Conservation (phyloP, 92 coral and sea anemone species). For the Zoanthus sansibaricus region DNA sequence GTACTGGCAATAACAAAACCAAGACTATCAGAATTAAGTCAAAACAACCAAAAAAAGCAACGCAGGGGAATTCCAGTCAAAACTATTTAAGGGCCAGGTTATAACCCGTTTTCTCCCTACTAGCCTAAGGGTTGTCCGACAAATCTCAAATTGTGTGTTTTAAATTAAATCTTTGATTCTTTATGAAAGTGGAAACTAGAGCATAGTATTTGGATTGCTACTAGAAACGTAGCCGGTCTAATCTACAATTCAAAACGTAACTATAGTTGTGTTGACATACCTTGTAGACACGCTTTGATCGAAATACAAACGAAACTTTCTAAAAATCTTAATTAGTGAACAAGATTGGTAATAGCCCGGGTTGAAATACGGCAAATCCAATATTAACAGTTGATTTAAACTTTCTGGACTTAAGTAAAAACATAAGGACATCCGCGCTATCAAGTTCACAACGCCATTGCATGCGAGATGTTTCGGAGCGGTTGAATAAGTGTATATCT, state of each 20-base stretch:
- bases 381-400: not conserved
- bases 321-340: conserved; percentile 10
- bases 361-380: not conserved
- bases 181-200: conserved; percentile 40
- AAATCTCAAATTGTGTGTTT: conserved; percentile 40
- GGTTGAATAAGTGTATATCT: not conserved
- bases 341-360: not conserved
- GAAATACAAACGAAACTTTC: conserved; percentile 13
- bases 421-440: not conserved
- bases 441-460: not conserved
- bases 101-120: not conserved
- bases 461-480: not conserved
- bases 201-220: conserved; percentile 45
- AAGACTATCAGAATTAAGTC: not conserved
- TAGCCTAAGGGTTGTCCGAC: conserved; percentile 19
- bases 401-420: not conserved
- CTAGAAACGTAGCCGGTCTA: conserved; percentile 38
- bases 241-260: conserved; percentile 31
- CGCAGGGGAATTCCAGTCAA: conserved; percentile 17
- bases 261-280: conserved; percentile 46
- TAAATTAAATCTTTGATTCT: conserved; percentile 42
- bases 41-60: not conserved
- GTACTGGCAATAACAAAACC: not conserved
- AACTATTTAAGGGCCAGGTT: not conserved
- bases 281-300: conserved; percentile 45